Conservation (phyloP, 2,113 vertebrate species). For the Pimephales promelas region DNA sequence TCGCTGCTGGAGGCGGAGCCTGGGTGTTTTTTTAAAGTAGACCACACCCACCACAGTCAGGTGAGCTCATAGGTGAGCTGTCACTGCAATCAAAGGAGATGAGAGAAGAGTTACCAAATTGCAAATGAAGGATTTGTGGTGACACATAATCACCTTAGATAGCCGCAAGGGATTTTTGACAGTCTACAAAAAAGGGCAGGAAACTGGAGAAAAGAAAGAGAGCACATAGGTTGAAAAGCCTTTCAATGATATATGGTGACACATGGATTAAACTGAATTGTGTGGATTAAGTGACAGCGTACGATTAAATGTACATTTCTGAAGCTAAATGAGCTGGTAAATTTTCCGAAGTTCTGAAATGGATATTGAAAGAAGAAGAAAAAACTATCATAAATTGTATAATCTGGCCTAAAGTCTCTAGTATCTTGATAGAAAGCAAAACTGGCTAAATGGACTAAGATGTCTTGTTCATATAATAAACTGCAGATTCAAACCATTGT, state of each 20-base stretch:
- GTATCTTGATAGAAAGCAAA: background rate
- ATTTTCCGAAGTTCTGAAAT: background rate
- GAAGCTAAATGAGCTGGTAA: background rate
- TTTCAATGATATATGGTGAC: slow-evolving; percentile 7
- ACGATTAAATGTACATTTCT: background rate
- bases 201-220: slow-evolving; percentile 32
- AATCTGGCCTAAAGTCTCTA: background rate
- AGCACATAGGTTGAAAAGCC: background rate
- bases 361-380: background rate
- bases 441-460: background rate
- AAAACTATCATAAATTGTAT: background rate
- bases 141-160: slow-evolving; percentile 60
- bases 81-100: slow-evolving; percentile 25
- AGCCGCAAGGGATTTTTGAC: slow-evolving; percentile 21
- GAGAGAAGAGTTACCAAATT: slow-evolving; percentile 7
- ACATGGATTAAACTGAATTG: background rate
- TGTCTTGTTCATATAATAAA: background rate
- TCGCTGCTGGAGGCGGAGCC: slow-evolving; percentile 33
- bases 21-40: slow-evolving; percentile 39
- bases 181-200: slow-evolving; percentile 38
- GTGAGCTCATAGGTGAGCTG: slow-evolving; percentile 51
- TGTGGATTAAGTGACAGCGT: background rate
- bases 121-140: slow-evolving; percentile 55
- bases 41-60: slow-evolving; percentile 59
- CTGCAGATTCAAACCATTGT: background rate